These are phyloP conservation scores for Chironomus tepperi DNA, from an alignment of 1,140 invertebrate species.

Conservation along the genomic window DNA sequence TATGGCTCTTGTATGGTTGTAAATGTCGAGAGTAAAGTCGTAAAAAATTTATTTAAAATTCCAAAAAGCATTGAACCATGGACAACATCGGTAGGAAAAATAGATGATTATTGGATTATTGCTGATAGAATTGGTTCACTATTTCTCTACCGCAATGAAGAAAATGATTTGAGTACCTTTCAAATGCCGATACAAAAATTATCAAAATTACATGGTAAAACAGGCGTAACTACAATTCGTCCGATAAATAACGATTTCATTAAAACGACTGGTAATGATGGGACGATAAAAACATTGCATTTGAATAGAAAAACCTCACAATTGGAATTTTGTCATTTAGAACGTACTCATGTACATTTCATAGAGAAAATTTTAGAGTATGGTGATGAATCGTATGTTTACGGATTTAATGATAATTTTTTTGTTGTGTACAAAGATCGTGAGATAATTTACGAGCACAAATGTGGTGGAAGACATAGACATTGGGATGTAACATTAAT, in stretches of 20 bases:
- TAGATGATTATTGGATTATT: neutral
- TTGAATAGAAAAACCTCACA: neutral
- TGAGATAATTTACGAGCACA: neutral
- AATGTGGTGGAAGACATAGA: constrained; percentile 5
- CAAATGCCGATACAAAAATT: neutral
- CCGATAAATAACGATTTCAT: neutral
- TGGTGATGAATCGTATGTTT: neutral
- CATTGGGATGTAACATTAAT: constrained; percentile 5
- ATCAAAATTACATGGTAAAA: neutral
- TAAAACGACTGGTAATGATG: neutral
- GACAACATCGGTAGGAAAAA: neutral
- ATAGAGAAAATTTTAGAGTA: neutral
- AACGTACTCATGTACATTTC: neutral
- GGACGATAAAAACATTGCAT: neutral
- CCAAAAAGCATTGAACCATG: neutral
- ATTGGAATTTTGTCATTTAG: neutral
- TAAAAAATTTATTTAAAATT: constrained; percentile 18
- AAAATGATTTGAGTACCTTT: neutral
- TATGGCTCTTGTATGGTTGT: neutral
- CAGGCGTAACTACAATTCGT: neutral
- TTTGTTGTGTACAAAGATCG: neutral
- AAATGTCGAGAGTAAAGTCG: neutral
- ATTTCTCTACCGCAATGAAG: neutral
- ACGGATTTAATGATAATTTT: constrained; percentile 12
- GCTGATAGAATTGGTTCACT: neutral